Conservation (phyloP, 2,113 vertebrate species). For the Motacilla alba region DNA sequence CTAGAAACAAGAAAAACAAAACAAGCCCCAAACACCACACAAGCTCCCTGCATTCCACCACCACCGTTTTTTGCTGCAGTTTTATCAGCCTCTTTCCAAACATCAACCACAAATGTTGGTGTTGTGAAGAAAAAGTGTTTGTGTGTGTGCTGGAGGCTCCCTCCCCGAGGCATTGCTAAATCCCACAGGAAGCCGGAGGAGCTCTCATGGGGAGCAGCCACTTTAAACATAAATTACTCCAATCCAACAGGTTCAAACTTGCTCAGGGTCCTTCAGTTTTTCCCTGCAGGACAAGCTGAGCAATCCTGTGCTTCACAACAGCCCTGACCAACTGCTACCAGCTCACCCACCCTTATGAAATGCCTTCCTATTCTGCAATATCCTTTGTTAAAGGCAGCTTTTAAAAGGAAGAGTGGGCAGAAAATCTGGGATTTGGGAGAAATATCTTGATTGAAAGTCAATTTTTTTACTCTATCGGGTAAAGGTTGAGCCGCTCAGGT, state of each 20-base stretch:
- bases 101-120: neutral
- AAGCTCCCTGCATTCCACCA: neutral
- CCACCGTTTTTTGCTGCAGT: neutral
- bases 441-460: neutral
- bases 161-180: neutral
- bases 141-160: neutral
- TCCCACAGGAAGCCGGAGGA: neutral
- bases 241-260: neutral
- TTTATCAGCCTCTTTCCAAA: neutral
- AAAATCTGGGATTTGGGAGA: neutral
- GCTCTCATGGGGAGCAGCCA: neutral
- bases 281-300: neutral
- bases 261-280: neutral
- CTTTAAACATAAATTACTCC: neutral
- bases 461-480: neutral
- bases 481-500: neutral
- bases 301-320: neutral
- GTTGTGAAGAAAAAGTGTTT: neutral
- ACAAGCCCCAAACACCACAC: fast-evolving
- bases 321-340: neutral
- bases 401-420: neutral
- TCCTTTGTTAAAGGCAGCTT: neutral
- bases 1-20: neutral
- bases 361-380: neutral
- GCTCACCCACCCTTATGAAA: neutral